Base-by-base conservation (phyloP, 2,888 invertebrate genomes). In the Caenorhabditis macrosperma region DNA sequence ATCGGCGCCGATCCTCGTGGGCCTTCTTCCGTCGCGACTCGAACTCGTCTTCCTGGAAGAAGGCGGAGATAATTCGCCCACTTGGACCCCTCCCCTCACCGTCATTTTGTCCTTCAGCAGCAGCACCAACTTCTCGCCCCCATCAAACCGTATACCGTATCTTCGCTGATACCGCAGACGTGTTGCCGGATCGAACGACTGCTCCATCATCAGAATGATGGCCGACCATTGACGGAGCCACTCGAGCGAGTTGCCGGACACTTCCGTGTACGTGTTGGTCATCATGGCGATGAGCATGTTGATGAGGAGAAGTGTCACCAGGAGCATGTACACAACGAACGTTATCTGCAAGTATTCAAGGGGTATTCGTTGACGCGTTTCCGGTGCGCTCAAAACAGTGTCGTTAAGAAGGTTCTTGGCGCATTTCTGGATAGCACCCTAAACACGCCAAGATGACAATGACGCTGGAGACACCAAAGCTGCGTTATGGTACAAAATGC, bases 211-310 rank as follows among this genome's bases (percentile, higher is more conserved):
- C 82, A 98, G 92, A 35, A 98, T 96, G 80, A 98, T 97, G 81
- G 97, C 93, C 0, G 97, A 97, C 97, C 97, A 98, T 93, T 97
- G 93, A 89, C 98, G 93, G 91, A 97, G 96, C 97, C 97, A 98
- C 91, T 98, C 98, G 91, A 97, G 96, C 85, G 96, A 94, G 0
- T 97, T 96, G 91, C 97, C 97, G 0, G 96, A 96, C 85, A 98
- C 96, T 92, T 96, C 95, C 91, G 96, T 96, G 91, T 98, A 99
- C 2, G 98, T 98, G 91, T 97, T 97, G 0, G 97, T 98, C 98
- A 98, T 98, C 97, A 98, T 98, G 82, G 97, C 98, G 89, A 97
- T 97, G 91, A 98, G 93, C 96, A 98, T 97, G 93, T 98, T 97
- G 33, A 83, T 84, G 66, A 98, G 92, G 12, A 98, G 92, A 76